Conservation (phyloP, 2,113 vertebrate genomes). For the Bagarius yarrelli region DNA sequence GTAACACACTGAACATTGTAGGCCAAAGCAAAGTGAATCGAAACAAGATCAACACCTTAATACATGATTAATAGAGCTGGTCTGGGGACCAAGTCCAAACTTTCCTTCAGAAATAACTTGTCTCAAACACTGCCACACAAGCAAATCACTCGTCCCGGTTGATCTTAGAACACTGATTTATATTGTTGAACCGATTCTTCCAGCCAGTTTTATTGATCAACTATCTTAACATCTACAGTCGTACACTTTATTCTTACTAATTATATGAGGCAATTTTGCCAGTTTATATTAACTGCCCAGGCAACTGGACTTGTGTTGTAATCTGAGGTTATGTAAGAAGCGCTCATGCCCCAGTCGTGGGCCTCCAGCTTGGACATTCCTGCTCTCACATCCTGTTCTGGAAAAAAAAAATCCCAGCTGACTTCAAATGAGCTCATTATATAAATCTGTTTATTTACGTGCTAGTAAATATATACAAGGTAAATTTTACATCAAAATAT, state of each 20-base stretch:
- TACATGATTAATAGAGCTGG: constrained; percentile 32
- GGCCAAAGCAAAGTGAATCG: constrained; percentile 17
- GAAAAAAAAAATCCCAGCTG: constrained; percentile 6
- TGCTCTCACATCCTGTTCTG: not conserved
- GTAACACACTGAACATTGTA: constrained; percentile 15
- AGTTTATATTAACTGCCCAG: not conserved
- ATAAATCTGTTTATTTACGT: not conserved
- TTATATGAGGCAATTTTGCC: not conserved
- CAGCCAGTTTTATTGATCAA: not conserved
- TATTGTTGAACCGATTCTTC: too few relatives aligned
- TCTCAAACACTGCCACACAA: not conserved
- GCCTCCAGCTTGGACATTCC: constrained; percentile 6
- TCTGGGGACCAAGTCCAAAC: constrained; percentile 28
- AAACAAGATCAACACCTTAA: constrained; percentile 35
- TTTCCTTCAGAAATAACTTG: constrained; percentile 21
- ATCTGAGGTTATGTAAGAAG: constrained; percentile 14
- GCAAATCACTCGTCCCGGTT: not conserved
- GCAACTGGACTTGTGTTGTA: not conserved
- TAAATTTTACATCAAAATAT: too few relatives aligned
- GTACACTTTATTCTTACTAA: not conserved
- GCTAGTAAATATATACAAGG: not conserved
- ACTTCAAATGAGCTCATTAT: constrained; percentile 12
- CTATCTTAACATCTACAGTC: not conserved
- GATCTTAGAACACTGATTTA: not conserved
- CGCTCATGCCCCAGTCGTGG: not conserved